Evolutionary conservation across 1,140 invertebrate genomes (phyloP), one percentile per base, ranked within the genome.

Genomic region (Drosophila kikkawai): DNA sequence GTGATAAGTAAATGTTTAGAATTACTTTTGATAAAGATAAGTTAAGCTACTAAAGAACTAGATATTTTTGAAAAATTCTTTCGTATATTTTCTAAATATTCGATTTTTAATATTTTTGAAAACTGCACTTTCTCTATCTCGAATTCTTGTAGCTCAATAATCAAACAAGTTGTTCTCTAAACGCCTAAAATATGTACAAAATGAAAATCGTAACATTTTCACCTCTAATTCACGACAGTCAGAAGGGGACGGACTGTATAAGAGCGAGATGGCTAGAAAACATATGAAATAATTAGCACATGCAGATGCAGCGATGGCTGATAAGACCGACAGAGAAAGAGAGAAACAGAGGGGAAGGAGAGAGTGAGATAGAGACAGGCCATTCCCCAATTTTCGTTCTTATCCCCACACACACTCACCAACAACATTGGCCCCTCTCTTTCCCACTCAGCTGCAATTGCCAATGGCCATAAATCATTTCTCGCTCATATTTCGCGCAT

Each of bases 271-370:
- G 45, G 51, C 58, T 17, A 29, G 45, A 50, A 53, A 77, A 79
- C 85, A 85, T 85, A 82, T 83, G 86, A 91, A 91, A 91, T 91
- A 91, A 91, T 91, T 91, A 91, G 87, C 77, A 68, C 80, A 80
- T 78, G 60, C 57, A 84, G 77, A 73, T 80, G 55, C 83, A 86
- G 69, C 66, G 73, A 71, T 90, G 75, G 51, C 75, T 76, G 80
- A 84, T 80, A 79, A 75, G 65, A 74, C 37, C 58, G 37, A 56
- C 37, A 39, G 42, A 42, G 32, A 53, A n/a, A 61, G 32, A 12
- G 29, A 19, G 37, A 17, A 29, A 37, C 32, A 56, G 57, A 36
- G n/a, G 45, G 34, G 8, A 29, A 15, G 7, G 59, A 11, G 34
- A n/a, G 15, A 61, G 50, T 26, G 34, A 47, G 65, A 47, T 15